A percentile compares a stretch with the other conserved stretches of the same genome.
phyloP scores from a whole-genome alignment of 1,140 invertebrate genomes.

The Patella vulgata region DNA sequence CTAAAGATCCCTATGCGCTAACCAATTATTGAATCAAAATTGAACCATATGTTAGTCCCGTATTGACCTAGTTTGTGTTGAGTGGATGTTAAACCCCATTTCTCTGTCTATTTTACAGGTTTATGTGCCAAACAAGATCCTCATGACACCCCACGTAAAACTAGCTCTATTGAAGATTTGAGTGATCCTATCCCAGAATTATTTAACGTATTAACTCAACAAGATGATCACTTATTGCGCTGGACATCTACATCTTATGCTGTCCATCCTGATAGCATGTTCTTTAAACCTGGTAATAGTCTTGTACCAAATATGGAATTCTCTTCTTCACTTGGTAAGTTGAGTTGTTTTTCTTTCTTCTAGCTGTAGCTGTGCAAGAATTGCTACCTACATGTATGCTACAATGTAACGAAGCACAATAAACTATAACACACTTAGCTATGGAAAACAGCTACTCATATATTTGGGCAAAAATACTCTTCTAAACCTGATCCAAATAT shows the following conservation, averaged over 20 bases:
- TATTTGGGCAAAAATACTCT: no score
- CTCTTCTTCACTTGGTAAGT: background rate
- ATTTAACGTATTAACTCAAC: conserved; percentile 84
- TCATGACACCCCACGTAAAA: conserved; percentile 73
- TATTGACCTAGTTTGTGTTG: no score
- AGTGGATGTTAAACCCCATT: no score
- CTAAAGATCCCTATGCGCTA: no score
- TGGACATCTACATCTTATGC: conserved; percentile 49
- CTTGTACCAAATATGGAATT: conserved; percentile 1
- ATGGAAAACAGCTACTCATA: background rate
- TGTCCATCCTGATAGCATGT: conserved; percentile 35
- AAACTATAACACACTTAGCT: background rate
- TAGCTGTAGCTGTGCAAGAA: background rate
- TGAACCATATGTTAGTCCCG: no score
- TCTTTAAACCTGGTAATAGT: conserved; percentile 54
- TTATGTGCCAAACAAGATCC: conserved; percentile 85
- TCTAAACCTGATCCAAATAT: no score
- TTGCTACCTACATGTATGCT: background rate
- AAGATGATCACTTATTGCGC: conserved; percentile 69
- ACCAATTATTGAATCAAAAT: no score
- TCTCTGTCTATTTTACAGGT: conserved; percentile 70
- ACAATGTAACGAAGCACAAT: background rate
- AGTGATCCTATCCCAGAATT: conserved; percentile 82
- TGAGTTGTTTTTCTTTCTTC: background rate
- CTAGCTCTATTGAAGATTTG: conserved; percentile 89